Base-by-base conservation (phyloP, 2,888 invertebrate species). In the Ectemnius cavifrons region DNA sequence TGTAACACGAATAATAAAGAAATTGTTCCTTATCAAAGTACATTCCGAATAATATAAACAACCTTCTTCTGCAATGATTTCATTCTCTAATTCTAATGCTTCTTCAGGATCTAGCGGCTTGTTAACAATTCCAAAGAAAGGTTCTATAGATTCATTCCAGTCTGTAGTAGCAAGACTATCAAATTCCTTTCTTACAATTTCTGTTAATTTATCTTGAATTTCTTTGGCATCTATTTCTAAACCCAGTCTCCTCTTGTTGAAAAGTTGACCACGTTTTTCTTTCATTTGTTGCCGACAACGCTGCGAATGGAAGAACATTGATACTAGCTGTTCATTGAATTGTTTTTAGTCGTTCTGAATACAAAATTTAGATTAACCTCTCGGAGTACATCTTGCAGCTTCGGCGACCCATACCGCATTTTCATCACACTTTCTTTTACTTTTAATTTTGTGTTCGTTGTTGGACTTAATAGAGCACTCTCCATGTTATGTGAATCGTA, bases 301-400 rank as follows among this genome's bases (percentile, higher is more conserved):
- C 52, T 52, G 16, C 1, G 56, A 83, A 80, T 63, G 8, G 1
- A 23, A 20, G 56, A 16, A 18, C 16, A 3, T 11, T 59, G 45
- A 56, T 1, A 5, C 62, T n/a, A 46, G 49, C 63, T 58, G 11
- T 11, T 23, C 23, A 58, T 27, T 20, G 2, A 27, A 4, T 47
- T 23, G 2, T 63, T 49, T 47, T 46, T 18, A 23, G n/a, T 63
- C 62, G 18, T 52, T 6, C 14, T 52, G 16, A 52, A 14, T 52
- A 16, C 13, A 52, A 16, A 5, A 52, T 14, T n/a, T 14, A 16
- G 16, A 0, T 79, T 84, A 88, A 91, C 92, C 90, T 91, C 86
- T 85, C 92, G 84, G 11, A 91, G 76, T 47, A 90, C 82, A 72
- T 91, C 90, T 70, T 89, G 89, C 45, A 91, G 81, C 75, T 89